These are phyloP conservation scores for Masticophis lateralis DNA, from an alignment of 2,797 vertebrate genomes.

Conservation along the genomic window DNA sequence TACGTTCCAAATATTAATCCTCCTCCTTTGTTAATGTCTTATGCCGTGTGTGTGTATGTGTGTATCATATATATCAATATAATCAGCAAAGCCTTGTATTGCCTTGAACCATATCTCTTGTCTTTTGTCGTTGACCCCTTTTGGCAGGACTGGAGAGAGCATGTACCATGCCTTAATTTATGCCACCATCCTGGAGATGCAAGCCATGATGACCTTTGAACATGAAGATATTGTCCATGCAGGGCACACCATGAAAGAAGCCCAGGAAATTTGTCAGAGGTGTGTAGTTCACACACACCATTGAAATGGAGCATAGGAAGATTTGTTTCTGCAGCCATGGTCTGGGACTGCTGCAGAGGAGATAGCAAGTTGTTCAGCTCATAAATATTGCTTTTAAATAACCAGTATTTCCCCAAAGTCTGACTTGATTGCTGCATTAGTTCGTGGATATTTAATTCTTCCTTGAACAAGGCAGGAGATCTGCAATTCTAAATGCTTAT, in stretches of 20 bases:
- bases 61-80: not conserved
- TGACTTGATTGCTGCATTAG: not conserved
- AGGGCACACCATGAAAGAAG: conserved; percentile 82
- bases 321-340: too few species aligned
- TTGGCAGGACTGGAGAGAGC: conserved; percentile 75
- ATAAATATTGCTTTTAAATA: not conserved
- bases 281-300: conserved; percentile 34
- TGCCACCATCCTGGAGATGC: conserved; percentile 86
- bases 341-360: not conserved
- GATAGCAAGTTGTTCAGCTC: not conserved
- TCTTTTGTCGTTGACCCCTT: not conserved
- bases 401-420: not conserved
- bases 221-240: conserved; percentile 82
- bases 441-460: not conserved
- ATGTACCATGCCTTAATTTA: conserved; percentile 88
- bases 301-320: too few species aligned
- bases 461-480: not conserved
- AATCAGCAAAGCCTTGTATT: not conserved
- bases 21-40: not conserved
- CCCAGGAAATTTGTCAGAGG: conserved; percentile 85
- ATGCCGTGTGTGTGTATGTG: not conserved
- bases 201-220: conserved; percentile 89
- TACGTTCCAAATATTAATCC: not conserved
- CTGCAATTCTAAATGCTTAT: not conserved
- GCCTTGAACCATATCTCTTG: not conserved